Evolutionary conservation across 2,888 invertebrate genomes (phyloP), one percentile per base, ranked within the genome.

Genomic region (Gymnosoma rotundatum): DNA sequence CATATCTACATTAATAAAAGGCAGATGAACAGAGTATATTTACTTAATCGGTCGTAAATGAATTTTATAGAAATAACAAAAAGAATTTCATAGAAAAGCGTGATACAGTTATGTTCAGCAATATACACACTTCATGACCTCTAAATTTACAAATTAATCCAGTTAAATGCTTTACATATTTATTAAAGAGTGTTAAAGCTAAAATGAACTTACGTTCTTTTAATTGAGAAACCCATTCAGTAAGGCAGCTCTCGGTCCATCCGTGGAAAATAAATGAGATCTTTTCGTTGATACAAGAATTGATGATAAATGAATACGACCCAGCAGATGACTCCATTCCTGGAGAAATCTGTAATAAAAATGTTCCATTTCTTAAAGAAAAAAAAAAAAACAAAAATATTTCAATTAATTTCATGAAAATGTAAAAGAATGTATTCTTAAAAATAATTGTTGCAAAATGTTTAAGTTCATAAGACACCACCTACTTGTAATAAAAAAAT

Each of bases 241-340:
- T 88, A 3, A 88, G 83, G 78, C 91, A 91, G 64, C 88, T 89
- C 83, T 92, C 91, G 38, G 89, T 88, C 92, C 92, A 92, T 16
- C 92, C 92, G 86, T 92, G 92, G 5, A 91, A 85, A 38, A 92
- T 83, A 52, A 92, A 89, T n/a, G 91, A 88, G 78, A 90, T 90
- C 72, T 91, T 90, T 73, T 91, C 91, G 20, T 87, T 82, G 6
- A 88, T 78, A 61, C 79, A 80, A 8, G 73, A 60, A 54, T 63
- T 64, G 0, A 38, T 50, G 10, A 84, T 20, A 50, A 64, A 45
- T 4, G 21, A 10, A 5, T 63, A 21, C 0, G 50, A 16, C 8
- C 48, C 45, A 25, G 69, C 20, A 6, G 38, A n/a, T 32, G 42
- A 9, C 12, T 74, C 54, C 6, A 42, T 20, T 45, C 70, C 74